Percentiles rank a stretch among this genome's conserved stretches.
These are phyloP conservation scores for Drosophila helvetica DNA, from an alignment of 2,888 invertebrate species.

Conservation along the genomic window DNA sequence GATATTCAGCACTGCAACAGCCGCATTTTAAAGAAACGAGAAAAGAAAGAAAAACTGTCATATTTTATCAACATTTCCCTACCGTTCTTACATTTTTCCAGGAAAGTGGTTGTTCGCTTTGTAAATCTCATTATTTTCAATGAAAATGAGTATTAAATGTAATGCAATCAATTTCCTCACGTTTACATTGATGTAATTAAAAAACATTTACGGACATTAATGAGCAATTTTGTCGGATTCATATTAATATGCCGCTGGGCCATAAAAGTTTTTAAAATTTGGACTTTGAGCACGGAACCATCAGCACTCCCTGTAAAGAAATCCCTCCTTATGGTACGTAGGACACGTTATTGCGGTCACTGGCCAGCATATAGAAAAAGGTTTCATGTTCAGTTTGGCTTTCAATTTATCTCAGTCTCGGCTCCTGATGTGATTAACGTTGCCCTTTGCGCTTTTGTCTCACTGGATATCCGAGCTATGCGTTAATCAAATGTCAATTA, in stretches of 20 bases:
- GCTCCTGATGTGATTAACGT: constrained; percentile 58
- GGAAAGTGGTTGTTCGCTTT: background rate
- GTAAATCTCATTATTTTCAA: constrained; percentile 26
- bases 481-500: constrained; percentile 73
- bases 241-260: constrained; percentile 53
- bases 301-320: constrained; percentile 4
- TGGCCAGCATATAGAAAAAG: background rate
- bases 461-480: constrained; percentile 30
- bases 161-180: constrained; percentile 41
- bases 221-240: constrained; percentile 63
- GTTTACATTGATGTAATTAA: constrained; percentile 70
- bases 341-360: no score
- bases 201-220: constrained; percentile 71
- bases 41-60: no score
- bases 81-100: background rate
- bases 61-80: background rate
- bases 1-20: background rate
- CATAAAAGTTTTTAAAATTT: constrained; percentile 69
- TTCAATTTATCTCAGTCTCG: constrained; percentile 59
- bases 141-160: constrained; percentile 38
- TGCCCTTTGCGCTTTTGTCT: constrained; percentile 31
- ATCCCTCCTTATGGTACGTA: background rate
- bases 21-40: no score
- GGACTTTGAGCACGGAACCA: constrained; percentile 39
- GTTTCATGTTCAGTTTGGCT: constrained; percentile 24